Evolutionary conservation across 2,113 vertebrate genomes (phyloP).

Genomic region (Burhinus oedicnemus): DNA sequence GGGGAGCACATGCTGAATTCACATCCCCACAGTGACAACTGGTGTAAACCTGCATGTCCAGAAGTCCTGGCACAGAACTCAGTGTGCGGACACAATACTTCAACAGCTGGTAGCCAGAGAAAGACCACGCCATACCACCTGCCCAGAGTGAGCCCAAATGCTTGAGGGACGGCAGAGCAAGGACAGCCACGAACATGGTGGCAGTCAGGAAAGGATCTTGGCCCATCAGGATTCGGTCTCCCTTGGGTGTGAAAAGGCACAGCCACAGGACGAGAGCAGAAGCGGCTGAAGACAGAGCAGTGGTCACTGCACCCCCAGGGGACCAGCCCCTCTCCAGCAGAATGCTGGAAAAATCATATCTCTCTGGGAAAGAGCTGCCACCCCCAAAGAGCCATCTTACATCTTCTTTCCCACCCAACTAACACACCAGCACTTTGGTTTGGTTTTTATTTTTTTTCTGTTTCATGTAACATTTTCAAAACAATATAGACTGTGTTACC

Average conservation of each 20-base stretch:
- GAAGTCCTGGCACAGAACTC: not conserved
- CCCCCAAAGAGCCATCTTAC: not conserved
- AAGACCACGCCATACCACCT: not conserved
- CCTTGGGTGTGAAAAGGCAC: not conserved
- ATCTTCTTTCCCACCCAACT: not conserved
- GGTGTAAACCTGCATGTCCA: not conserved
- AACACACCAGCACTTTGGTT: not conserved
- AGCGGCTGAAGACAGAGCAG: rapidly evolving
- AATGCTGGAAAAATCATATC: not conserved
- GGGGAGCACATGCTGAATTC: not conserved
- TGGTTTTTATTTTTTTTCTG: not conserved
- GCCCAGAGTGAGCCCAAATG: not conserved
- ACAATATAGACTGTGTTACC: not conserved
- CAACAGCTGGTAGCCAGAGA: not conserved
- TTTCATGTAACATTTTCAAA: not conserved
- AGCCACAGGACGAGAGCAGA: rapidly evolving
- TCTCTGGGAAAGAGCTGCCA: not conserved
- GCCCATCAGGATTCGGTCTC: not conserved
- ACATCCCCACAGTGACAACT: not conserved
- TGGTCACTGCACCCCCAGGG: not conserved
- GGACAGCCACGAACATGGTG: not conserved
- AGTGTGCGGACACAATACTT: not conserved
- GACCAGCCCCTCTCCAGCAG: not conserved
- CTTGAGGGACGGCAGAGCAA: not conserved
- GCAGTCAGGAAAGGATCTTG: not conserved